These are phyloP conservation scores for Petrocephalus schoutedeni DNA, from an alignment of 2,797 vertebrate species.

Conservation along the genomic window DNA sequence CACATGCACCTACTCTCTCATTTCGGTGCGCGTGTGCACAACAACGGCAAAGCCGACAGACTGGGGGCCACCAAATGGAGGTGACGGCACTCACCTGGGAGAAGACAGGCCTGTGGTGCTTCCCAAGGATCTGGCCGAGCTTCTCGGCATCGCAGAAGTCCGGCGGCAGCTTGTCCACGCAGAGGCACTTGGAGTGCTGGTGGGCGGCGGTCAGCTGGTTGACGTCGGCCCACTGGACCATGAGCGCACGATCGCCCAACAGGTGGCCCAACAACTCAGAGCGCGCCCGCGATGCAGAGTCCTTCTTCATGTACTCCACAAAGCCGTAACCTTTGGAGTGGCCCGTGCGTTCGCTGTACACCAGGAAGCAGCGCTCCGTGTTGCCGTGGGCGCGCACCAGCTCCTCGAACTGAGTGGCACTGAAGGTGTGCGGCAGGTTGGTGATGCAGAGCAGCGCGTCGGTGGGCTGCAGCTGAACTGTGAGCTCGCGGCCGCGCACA, in stretches of 20 bases:
- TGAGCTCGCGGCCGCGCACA: constrained; percentile 82
- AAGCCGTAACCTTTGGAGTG: constrained; percentile 94
- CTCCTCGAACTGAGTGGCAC: constrained; percentile 81
- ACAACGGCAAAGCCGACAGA: not conserved
- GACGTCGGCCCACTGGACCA: constrained; percentile 97
- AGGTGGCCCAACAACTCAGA: constrained; percentile 84
- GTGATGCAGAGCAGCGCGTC: constrained; percentile 91
- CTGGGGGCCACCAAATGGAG: not conserved
- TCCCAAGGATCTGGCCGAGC: constrained; percentile 76
- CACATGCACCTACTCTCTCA: not conserved
- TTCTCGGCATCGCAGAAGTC: constrained; percentile 78
- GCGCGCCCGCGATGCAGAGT: constrained; percentile 87
- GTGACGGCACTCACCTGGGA: constrained; percentile 74
- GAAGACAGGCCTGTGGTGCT: constrained; percentile 84
- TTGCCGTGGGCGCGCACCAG: constrained; percentile 86
- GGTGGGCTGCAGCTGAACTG: constrained; percentile 88
- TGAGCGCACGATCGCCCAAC: constrained; percentile 72
- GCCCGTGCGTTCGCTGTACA: constrained; percentile 84
- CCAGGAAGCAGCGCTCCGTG: constrained; percentile 89
- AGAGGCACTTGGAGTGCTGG: constrained; percentile 94
- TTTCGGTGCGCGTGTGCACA: not conserved
- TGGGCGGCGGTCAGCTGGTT: constrained; percentile 85
- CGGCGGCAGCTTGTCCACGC: constrained; percentile 78
- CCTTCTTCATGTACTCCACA: constrained; percentile 99
- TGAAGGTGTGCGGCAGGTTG: constrained; percentile 80